A percentile compares a stretch with the other conserved stretches of the same genome.
Evolutionary conservation across 1,140 invertebrate species (phyloP).

Genomic region (Brachionus angularis): DNA sequence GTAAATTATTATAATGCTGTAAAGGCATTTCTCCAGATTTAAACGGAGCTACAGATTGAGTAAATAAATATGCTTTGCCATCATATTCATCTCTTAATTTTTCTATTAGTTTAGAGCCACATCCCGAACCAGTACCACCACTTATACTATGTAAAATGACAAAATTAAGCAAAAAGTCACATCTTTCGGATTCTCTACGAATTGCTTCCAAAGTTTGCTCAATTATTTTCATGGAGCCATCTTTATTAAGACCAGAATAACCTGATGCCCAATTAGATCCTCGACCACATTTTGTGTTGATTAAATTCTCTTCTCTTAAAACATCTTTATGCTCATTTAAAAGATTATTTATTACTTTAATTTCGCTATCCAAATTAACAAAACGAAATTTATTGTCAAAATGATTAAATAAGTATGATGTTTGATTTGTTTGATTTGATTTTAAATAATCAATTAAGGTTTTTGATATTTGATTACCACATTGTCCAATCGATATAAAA

Average conservation of each 20-base stretch:
- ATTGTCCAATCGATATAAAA: conserved; percentile 66
- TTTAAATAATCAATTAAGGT: conserved; percentile 66
- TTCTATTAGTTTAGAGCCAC: conserved; percentile 64
- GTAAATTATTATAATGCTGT: conserved; percentile 40
- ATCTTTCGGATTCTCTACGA: conserved; percentile 64
- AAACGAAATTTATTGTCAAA: conserved; percentile 59
- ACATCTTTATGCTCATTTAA: conserved; percentile 69
- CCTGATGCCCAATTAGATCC: conserved; percentile 72
- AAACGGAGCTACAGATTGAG: conserved; percentile 40
- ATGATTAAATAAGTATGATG: conserved; percentile 53
- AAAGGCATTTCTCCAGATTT: conserved; percentile 22
- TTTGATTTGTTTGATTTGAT: conserved; percentile 64
- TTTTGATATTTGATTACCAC: conserved; percentile 70
- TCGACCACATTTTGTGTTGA: conserved; percentile 66
- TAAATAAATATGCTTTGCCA: conserved; percentile 3
- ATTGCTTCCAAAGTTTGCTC: conserved; percentile 58
- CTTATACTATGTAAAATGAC: conserved; percentile 64
- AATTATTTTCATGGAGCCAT: conserved; percentile 62
- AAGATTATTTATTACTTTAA: conserved; percentile 60
- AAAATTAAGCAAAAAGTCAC: conserved; percentile 68
- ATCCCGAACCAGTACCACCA: conserved; percentile 59
- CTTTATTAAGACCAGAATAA: conserved; percentile 62
- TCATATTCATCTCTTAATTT: conserved; percentile 26
- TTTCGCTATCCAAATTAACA: conserved; percentile 19
- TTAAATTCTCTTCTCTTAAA: conserved; percentile 64